Percentiles rank a stretch among this genome's conserved stretches.
phyloP scores from a whole-genome alignment of 2,797 vertebrate species.

The Echiichthys vipera region DNA sequence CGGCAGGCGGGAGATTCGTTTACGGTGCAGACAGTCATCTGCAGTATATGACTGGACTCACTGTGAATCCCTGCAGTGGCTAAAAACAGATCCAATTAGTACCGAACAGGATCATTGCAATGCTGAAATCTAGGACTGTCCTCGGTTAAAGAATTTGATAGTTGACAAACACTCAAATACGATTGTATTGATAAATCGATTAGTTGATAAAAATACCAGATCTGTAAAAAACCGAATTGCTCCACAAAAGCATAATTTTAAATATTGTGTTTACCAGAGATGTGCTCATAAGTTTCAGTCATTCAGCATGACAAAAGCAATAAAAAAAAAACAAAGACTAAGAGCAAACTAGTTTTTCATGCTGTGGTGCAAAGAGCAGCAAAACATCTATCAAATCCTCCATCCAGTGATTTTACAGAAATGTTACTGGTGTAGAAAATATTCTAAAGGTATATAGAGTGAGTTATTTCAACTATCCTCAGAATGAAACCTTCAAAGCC shows the following conservation, averaged over 20 bases:
- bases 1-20: conserved; percentile 44
- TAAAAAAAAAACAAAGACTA: too few species aligned
- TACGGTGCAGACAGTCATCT: conserved; percentile 20
- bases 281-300: too few species aligned
- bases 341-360: not conserved
- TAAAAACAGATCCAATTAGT: conserved; percentile 33
- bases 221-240: too few species aligned
- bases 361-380: not conserved
- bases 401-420: not conserved
- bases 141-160: too few species aligned
- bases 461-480: not conserved
- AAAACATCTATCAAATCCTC: not conserved
- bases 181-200: too few species aligned
- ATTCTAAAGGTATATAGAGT: not conserved
- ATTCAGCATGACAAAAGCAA: too few species aligned
- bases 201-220: too few species aligned
- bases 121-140: too few species aligned
- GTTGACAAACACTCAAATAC: too few species aligned
- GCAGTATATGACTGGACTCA: conserved; percentile 8
- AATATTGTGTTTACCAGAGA: too few species aligned
- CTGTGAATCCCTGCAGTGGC: conserved; percentile 22
- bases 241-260: too few species aligned
- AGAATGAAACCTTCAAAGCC: not conserved
- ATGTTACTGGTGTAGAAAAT: not conserved
- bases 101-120: not conserved